Conservation (phyloP, 1,140 invertebrate genomes). For the Sitobion miscanthi region DNA sequence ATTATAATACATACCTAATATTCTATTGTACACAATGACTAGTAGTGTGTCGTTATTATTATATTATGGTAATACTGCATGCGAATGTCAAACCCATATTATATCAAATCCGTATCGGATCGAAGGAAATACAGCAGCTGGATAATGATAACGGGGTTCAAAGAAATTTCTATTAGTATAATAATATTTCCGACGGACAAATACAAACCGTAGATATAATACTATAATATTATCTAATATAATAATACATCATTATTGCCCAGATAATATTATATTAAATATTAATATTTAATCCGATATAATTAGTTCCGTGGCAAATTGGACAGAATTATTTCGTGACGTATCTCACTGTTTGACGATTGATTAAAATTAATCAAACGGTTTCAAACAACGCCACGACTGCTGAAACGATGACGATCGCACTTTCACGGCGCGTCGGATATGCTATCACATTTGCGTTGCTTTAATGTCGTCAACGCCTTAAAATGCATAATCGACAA, state of each 20-base stretch:
- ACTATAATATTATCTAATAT: background rate
- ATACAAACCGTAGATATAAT: background rate
- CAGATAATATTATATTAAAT: too few species aligned
- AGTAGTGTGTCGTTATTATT: background rate
- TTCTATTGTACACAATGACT: background rate
- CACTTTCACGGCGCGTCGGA: background rate
- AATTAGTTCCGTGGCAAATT: background rate
- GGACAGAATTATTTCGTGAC: background rate
- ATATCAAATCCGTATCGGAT: background rate
- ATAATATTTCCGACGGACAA: background rate
- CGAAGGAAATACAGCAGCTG: background rate
- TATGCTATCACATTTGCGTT: background rate
- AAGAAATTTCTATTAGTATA: background rate
- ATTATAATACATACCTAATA: background rate
- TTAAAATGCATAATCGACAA: background rate
- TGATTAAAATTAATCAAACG: background rate
- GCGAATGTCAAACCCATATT: background rate
- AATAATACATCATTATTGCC: too few species aligned
- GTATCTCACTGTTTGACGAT: background rate
- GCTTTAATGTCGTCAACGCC: background rate
- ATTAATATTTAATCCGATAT: background rate
- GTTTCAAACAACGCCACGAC: background rate
- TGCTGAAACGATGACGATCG: background rate
- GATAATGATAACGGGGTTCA: background rate
- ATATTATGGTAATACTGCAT: background rate